Evolutionary conservation across 2,113 vertebrate genomes (phyloP).

Genomic region (Marmota flaviventris): DNA sequence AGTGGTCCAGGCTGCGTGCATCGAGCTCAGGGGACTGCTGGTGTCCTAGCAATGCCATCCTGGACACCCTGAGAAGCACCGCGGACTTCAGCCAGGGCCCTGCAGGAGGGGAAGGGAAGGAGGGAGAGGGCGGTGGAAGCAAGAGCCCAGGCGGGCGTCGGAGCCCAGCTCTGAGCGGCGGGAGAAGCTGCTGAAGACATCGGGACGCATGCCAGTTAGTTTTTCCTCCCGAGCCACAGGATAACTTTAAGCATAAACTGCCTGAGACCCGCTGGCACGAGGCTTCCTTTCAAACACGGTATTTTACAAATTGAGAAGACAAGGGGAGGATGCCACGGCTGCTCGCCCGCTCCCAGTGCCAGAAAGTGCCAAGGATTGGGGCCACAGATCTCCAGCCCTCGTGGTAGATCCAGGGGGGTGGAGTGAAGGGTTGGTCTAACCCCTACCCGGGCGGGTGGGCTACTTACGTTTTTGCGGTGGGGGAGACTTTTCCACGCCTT

Average conservation of each 20-base stretch:
- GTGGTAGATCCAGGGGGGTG: neutral
- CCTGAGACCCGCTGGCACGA: constrained; percentile 53
- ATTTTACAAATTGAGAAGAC: constrained; percentile 63
- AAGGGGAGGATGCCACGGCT: constrained; percentile 22
- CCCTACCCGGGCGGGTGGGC: constrained; percentile 45
- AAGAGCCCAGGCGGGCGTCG: neutral
- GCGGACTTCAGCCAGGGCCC: neutral
- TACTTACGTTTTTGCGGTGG: constrained; percentile 94
- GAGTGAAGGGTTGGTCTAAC: neutral
- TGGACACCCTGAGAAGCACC: neutral
- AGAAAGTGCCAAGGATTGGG: neutral
- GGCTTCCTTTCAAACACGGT: constrained; percentile 43
- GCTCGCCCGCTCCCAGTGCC: neutral
- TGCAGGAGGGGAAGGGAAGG: neutral
- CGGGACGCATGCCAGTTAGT: constrained; percentile 20
- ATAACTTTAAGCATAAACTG: constrained; percentile 54
- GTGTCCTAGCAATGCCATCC: neutral
- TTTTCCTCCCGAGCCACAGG: constrained; percentile 21
- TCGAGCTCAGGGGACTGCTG: neutral
- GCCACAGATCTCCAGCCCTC: neutral
- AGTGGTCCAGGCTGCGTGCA: accelerated
- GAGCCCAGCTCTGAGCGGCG: neutral
- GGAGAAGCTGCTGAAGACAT: neutral
- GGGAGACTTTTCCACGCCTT: constrained; percentile 96
- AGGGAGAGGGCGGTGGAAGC: neutral